Percentiles rank a stretch among this genome's conserved stretches.
These are phyloP conservation scores for Coleophora deauratella DNA, from an alignment of 2,888 invertebrate species.

Conservation along the genomic window DNA sequence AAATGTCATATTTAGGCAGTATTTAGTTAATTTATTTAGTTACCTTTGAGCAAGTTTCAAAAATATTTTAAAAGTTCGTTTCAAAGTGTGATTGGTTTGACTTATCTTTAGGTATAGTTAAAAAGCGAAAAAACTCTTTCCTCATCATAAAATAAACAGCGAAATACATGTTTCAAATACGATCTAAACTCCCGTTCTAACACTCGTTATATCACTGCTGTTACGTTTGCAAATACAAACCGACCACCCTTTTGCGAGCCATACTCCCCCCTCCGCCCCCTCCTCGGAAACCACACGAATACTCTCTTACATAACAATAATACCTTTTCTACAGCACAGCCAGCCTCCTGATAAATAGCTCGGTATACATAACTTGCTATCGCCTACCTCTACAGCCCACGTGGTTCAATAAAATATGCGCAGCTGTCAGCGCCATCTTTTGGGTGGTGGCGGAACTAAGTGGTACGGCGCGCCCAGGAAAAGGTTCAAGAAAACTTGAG, in stretches of 20 bases:
- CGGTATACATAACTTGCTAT: constrained; percentile 21
- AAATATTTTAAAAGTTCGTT: too few relatives aligned
- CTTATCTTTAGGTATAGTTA: too few relatives aligned
- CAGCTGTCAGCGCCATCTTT: constrained; percentile 49
- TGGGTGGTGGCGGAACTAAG: constrained; percentile 41
- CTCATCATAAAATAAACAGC: constrained; percentile 15
- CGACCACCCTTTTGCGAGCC: constrained; percentile 59
- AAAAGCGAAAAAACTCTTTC: too few relatives aligned
- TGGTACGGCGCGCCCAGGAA: constrained; percentile 9
- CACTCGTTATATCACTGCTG: constrained; percentile 52
- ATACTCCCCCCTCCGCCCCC: constrained; percentile 35
- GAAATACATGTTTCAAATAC: constrained; percentile 51
- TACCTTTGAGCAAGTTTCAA: too few relatives aligned
- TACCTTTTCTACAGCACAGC: constrained; percentile 47
- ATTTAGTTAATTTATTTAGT: too few relatives aligned
- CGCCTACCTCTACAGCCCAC: constrained; percentile 34
- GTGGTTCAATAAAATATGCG: constrained; percentile 61
- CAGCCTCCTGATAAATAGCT: constrained; percentile 38
- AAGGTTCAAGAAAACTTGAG: constrained; percentile 19
- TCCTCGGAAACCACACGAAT: constrained; percentile 62
- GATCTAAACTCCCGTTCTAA: constrained; percentile 47
- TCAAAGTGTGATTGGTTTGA: too few relatives aligned
- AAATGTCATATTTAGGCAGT: too few relatives aligned
- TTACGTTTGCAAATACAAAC: constrained; percentile 48
- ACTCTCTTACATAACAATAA: constrained; percentile 70